phyloP scores from a whole-genome alignment of 2,113 vertebrate genomes.

The Epinephelus cyanopodus region DNA sequence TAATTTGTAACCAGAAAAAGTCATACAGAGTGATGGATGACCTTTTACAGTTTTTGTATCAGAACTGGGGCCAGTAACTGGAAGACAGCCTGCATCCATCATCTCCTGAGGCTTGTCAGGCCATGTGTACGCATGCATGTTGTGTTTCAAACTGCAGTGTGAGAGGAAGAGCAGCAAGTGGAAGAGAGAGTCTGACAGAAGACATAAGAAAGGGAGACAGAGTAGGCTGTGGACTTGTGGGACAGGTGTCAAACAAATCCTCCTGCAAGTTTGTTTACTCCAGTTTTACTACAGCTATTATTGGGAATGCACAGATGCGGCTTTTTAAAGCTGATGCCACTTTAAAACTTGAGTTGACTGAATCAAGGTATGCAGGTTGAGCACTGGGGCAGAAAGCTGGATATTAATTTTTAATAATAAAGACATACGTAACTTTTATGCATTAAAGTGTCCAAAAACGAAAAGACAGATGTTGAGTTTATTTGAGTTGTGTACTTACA shows the following conservation, averaged over 20 bases:
- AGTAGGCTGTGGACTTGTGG: background rate
- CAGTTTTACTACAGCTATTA: background rate
- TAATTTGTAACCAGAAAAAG: slow-evolving; percentile 18
- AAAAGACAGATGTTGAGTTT: too few relatives aligned
- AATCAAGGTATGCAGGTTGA: too few relatives aligned
- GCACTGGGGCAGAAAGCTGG: too few relatives aligned
- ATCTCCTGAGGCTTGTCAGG: slow-evolving; percentile 41
- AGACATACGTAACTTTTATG: too few relatives aligned
- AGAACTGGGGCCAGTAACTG: slow-evolving; percentile 38
- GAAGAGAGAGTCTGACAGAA: slow-evolving; percentile 2
- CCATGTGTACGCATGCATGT: slow-evolving; percentile 19
- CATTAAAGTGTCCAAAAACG: too few relatives aligned
- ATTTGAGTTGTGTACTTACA: too few relatives aligned
- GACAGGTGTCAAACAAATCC: slow-evolving; percentile 1
- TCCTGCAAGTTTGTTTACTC: background rate
- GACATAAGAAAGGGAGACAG: background rate
- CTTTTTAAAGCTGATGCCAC: background rate
- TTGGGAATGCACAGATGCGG: background rate
- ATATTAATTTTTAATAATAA: too few relatives aligned
- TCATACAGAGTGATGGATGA: slow-evolving; percentile 48
- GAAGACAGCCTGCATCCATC: slow-evolving; percentile 39
- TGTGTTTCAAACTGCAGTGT: slow-evolving; percentile 31
- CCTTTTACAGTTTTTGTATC: slow-evolving; percentile 40
- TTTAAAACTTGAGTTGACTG: too few relatives aligned
- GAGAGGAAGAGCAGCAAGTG: background rate